Conservation (phyloP, 2,888 invertebrate genomes). For the Hyppa rectilinea region DNA sequence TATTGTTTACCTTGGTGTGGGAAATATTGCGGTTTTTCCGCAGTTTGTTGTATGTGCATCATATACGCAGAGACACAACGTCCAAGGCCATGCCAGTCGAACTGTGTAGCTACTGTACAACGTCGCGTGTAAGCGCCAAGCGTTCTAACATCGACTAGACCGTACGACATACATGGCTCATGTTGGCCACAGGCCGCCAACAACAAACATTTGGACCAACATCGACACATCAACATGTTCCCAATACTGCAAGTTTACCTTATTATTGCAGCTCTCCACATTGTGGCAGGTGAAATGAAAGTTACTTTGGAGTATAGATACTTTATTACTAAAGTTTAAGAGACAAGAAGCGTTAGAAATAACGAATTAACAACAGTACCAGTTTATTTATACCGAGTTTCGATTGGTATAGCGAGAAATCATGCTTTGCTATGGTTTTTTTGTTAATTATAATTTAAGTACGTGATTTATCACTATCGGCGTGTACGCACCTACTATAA, state of each 20-base stretch:
- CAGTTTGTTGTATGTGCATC: constrained; percentile 50
- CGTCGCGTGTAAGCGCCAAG: constrained; percentile 83
- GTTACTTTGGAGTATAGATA: constrained; percentile 90
- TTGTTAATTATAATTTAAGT: constrained; percentile 68
- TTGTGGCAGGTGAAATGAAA: constrained; percentile 89
- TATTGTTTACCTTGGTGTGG: constrained; percentile 51
- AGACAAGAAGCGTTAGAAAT: constrained; percentile 86
- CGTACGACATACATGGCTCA: constrained; percentile 83
- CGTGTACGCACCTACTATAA: constrained; percentile 84
- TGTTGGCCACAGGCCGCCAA: constrained; percentile 71
- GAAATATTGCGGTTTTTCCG: constrained; percentile 45
- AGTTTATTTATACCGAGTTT: constrained; percentile 66
- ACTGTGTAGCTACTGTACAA: constrained; percentile 64
- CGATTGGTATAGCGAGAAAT: constrained; percentile 72
- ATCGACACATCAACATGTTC: constrained; percentile 78
- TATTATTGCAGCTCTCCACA: constrained; percentile 85
- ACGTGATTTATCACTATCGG: constrained; percentile 77
- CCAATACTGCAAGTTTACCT: constrained; percentile 84
- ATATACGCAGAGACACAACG: constrained; percentile 62
- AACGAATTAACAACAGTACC: constrained; percentile 72
- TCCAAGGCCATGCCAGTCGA: constrained; percentile 58
- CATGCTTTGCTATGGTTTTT: constrained; percentile 77
- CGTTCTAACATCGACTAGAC: constrained; percentile 85
- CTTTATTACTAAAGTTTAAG: constrained; percentile 89
- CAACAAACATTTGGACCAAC: constrained; percentile 80